Evolutionary conservation across 1,140 invertebrate genomes (phyloP).

Genomic region (Diorhabda carinulata): DNA sequence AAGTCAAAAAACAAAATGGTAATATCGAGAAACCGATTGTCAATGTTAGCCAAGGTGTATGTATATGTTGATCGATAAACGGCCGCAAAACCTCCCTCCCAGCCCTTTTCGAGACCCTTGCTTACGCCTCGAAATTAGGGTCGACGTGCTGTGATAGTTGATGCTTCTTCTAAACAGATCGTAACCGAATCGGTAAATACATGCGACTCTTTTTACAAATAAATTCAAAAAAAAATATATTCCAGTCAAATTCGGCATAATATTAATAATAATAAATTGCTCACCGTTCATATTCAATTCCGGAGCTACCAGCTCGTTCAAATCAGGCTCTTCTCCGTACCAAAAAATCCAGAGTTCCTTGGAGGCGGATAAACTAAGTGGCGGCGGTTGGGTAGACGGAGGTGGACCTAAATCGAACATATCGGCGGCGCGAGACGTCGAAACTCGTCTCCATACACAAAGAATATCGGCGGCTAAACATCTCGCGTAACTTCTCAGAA

Average conservation of each 20-base stretch:
- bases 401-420: conserved; percentile 58
- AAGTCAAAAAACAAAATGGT: too few species aligned
- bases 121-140: not conserved
- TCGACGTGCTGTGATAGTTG: conserved; percentile 1
- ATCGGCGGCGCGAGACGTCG: conserved; percentile 57
- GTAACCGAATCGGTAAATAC: not conserved
- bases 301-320: conserved; percentile 74
- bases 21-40: not conserved
- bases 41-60: not conserved
- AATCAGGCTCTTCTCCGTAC: conserved; percentile 96
- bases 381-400: conserved; percentile 55
- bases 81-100: conserved; percentile 5
- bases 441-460: conserved; percentile 90
- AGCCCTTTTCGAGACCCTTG: not conserved
- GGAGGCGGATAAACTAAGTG: conserved; percentile 70
- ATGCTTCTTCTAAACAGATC: not conserved
- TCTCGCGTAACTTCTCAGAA: conserved; percentile 86
- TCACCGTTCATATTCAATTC: conserved; percentile 57
- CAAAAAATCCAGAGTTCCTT: conserved; percentile 99
- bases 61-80: conserved; percentile 10
- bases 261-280: not conserved
- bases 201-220: too few species aligned
- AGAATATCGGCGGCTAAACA: conserved; percentile 92
- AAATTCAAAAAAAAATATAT: too few species aligned
- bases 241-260: too few species aligned